Base-by-base conservation (phyloP, 2,797 vertebrate species). In the Chrosomus eos region DNA sequence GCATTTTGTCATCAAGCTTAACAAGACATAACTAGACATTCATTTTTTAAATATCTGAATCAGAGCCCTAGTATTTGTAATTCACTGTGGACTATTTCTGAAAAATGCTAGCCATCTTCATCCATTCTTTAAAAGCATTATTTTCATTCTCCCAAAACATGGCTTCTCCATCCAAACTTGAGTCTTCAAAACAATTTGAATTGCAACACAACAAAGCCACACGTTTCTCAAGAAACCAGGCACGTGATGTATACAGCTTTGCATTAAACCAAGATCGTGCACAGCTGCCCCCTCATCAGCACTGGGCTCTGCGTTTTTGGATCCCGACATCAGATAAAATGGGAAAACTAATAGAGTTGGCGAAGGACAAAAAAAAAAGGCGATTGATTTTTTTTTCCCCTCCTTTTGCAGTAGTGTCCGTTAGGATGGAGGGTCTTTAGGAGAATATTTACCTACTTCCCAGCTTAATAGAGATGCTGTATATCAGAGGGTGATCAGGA, bases 401-500 rank as follows among this genome's bases (percentile, higher is more conserved):
- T 87, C 85, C 84, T 82, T 91, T 93, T 94, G 92, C 90, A 89
- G 58, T 89, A 87, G 89, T 91, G 90, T n/a, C 92, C 87, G 71
- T 93, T 89, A 93, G 90, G 93, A 93, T 80, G 87, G 83, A 90
- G 90, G 91, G 95, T 94, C 95, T 94, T 95, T 94, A 95, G 93
- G 92, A 93, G 93, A 94, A 95, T 95, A 95, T 95, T 95, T 94
- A 94, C 95, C 93, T 93, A 94, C 93, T 95, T 94, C 94, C 93
- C 85, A 88, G 93, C 94, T 94, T 95, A 95, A 95, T 95, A 93
- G 93, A 94, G 94, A 94, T 88, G 91, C 91, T 93, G 92, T 94
- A 92, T 94, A 95, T 95, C 93, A 93, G 93, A 80, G 87, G 86
- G 92, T 88, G 93, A 95, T 95, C 93, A 90, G 91, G 94, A 92